phyloP scores from a whole-genome alignment of 2,797 vertebrate genomes.

The Urocyon cinereoargenteus region DNA sequence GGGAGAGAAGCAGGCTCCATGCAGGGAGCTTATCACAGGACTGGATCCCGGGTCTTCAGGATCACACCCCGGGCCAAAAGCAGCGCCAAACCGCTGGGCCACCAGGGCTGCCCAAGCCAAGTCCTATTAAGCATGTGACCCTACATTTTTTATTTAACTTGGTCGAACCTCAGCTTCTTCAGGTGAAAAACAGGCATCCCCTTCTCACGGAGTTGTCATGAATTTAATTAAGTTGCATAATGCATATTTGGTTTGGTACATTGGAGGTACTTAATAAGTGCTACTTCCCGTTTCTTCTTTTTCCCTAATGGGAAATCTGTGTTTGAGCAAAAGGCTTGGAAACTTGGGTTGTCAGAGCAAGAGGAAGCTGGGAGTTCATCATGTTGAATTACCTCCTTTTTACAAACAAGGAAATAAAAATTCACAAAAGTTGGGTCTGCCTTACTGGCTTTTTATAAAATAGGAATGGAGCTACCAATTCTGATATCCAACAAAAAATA shows the following conservation, averaged over 20 bases:
- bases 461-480: background rate
- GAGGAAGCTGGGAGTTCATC: background rate
- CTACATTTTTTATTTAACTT: background rate
- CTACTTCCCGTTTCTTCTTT: background rate
- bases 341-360: background rate
- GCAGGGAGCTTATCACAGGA: too few species aligned
- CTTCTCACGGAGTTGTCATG: background rate
- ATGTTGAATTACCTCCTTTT: background rate
- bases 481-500: too few species aligned
- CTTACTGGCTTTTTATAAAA: constrained; percentile 7
- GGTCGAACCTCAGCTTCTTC: constrained; percentile 1
- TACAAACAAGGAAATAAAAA: background rate
- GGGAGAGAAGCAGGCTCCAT: too few species aligned
- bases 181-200: background rate
- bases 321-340: constrained; percentile 3
- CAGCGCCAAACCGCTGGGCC: too few species aligned
- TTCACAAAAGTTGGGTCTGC: background rate
- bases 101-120: background rate
- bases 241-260: background rate
- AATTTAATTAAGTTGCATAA: background rate
- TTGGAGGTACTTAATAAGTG: background rate
- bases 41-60: too few species aligned
- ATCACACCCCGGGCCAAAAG: too few species aligned
- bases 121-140: background rate
- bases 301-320: background rate